Base-by-base conservation (phyloP, 2,888 invertebrate genomes). In the Catocala nupta region DNA sequence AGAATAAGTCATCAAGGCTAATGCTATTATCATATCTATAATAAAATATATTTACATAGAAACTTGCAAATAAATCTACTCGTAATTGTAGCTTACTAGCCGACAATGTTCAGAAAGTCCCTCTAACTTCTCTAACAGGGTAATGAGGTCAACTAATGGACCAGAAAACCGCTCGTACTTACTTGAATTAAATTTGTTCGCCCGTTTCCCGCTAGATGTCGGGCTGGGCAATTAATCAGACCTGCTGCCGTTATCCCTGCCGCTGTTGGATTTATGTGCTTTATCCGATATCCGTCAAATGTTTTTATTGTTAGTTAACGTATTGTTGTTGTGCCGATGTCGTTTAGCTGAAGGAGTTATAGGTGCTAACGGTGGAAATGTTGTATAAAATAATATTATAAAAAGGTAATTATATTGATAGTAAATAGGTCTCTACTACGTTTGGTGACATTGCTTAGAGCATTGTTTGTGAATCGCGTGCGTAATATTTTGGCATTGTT, bases 91-190 rank as follows among this genome's bases (percentile, higher is more conserved):
- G n/a, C 55, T 51, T 9, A 39, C 55, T 16, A 25, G 25, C 4
- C 25, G 25, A 55, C 56, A 65, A 13, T 9, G 59, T 52, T 34
- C 55, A 76, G 75, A 71, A 78, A 77, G 73, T 73, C 64, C 63
- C 33, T 61, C 55, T 59, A 72, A 71, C 67, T 70, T 59, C 68
- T 62, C 59, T 68, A 79, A 77, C 68, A 77, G 64, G 62, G 66
- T 73, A 75, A 75, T 68, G 71, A 70, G 61, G 63, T 63, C 60
- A 68, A 56, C 71, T 82, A 85, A 82, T 85, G 80, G 73, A 55
- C 75, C 73, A 78, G 84, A 85, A 85, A 82, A 73, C 81, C 72
- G 73, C 68, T 68, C 54, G 63, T 77, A 75, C 78, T 82, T 75
- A 71, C 73, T 72, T 70, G 74, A 74, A 82, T 82, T 81, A 80